Conservation (phyloP, 2,888 invertebrate genomes). For the Pocota personata region DNA sequence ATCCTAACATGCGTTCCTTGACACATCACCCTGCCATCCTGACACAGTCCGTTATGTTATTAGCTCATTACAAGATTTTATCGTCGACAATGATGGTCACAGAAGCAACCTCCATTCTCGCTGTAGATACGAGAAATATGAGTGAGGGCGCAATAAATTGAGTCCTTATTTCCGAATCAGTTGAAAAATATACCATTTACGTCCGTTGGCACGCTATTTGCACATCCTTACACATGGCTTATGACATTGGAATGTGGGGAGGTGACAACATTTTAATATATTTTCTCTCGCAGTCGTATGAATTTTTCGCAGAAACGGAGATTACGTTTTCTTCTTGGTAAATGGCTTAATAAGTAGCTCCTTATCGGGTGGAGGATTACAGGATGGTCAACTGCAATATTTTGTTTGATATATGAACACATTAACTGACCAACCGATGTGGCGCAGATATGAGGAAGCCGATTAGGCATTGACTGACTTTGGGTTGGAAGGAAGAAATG, state of each 20-base stretch:
- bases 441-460: conserved; percentile 33
- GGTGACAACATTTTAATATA: conserved; percentile 60
- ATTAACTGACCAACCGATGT: conserved; percentile 62
- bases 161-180: conserved; percentile 74
- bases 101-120: conserved; percentile 45
- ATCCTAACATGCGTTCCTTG: conserved; percentile 55
- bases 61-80: conserved; percentile 74
- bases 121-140: conserved; percentile 63
- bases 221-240: conserved; percentile 69
- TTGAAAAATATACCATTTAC: conserved; percentile 73
- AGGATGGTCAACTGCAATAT: conserved; percentile 74
- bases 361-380: conserved; percentile 70
- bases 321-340: conserved; percentile 72
- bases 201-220: conserved; percentile 69
- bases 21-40: conserved; percentile 59
- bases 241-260: background rate
- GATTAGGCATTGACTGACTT: conserved; percentile 30
- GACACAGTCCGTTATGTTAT: conserved; percentile 69
- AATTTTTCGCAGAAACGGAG: conserved; percentile 61
- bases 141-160: conserved; percentile 71
- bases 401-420: conserved; percentile 74
- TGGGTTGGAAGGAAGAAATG: background rate
- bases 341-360: conserved; percentile 74
- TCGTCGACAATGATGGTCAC: conserved; percentile 56
- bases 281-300: conserved; percentile 34